phyloP scores from a whole-genome alignment of 2,888 invertebrate genomes.

The Drosophila suboccidentalis region DNA sequence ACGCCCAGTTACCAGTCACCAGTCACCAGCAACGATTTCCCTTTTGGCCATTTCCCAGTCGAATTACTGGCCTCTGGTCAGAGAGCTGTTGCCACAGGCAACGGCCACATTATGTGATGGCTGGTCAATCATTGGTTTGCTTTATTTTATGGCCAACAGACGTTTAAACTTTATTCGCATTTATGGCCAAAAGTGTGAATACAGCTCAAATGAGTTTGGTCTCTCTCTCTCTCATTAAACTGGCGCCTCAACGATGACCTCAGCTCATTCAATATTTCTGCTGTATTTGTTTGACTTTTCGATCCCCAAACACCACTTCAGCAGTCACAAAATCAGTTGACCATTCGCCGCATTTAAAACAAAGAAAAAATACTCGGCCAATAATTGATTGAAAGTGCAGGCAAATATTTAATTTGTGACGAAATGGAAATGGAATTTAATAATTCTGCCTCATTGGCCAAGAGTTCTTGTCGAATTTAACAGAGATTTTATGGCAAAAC shows the following conservation, averaged over 20 bases:
- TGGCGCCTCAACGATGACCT: constrained; percentile 71
- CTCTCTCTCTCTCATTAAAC: constrained; percentile 49
- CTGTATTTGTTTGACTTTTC: constrained; percentile 9
- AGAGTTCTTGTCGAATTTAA: constrained; percentile 3
- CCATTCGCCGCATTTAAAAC: not conserved
- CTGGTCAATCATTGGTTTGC: constrained; percentile 70
- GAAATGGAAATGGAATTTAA: not conserved
- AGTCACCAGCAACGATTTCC: constrained; percentile 6
- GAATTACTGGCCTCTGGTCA: constrained; percentile 5
- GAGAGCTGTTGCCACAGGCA: constrained; percentile 13
- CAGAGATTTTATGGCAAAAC: not conserved
- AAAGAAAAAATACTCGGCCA: not conserved
- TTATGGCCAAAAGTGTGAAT: constrained; percentile 35
- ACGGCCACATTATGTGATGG: constrained; percentile 57
- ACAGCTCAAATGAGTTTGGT: constrained; percentile 35
- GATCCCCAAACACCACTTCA: constrained; percentile 11
- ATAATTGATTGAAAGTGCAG: not conserved
- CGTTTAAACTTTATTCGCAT: constrained; percentile 60
- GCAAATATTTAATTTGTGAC: constrained; percentile 1
- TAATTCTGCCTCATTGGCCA: not conserved
- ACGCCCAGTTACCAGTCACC: constrained; percentile 38
- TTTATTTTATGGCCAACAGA: constrained; percentile 65
- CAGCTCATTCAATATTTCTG: constrained; percentile 34
- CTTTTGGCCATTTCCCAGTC: constrained; percentile 21
- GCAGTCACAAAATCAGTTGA: constrained; percentile 8